Base-by-base conservation (phyloP, 2,113 vertebrate genomes). In the Pitta sordida region DNA sequence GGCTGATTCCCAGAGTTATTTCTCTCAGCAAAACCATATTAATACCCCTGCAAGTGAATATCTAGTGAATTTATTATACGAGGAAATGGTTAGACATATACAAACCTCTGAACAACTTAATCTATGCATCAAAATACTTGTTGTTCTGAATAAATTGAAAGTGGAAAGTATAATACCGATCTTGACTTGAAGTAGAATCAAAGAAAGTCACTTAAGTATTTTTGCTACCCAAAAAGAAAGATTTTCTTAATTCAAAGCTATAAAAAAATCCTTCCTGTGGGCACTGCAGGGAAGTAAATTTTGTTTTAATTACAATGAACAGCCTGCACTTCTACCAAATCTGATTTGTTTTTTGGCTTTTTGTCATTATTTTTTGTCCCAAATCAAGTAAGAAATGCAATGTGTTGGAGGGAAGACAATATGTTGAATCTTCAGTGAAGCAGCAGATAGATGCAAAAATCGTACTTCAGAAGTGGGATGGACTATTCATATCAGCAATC, bases 161-260 rank as follows among this genome's bases (percentile, higher is more conserved):
- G 77, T 41, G 4, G 70, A 43, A 88, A 55, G 19, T 2, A 1
- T 51, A 68, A 79, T 77, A 85, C 15, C 44, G 70, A 85, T 89
- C 63, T 75, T 51, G 55, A 62, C 82, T 82, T 91, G 70, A 55
- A 92, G 36, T 24, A 90, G 37, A 88, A 69, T 18, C 37, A 87
- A 84, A 94, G 36, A 39, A 87, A 94, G 78, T 80, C 46, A 76
- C 44, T 79, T 39, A 53, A 80, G 46, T 39, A 62, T n/a, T 79
- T 85, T 83, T 74, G 11, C 29, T 87, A 65, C 58, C 34, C 15
- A 91, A 26, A 85, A 7, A 74, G 55, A 87, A 91, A 43, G 32
- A 77, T 70, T 91, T 91, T 73, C 84, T 93, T 87, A 96, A 94
- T 85, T 93, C 34, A 73, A 85, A 94, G 43, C 24, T 26, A 80